Evolutionary conservation across 2,797 vertebrate species (phyloP).

Genomic region (Rhinella marina): DNA sequence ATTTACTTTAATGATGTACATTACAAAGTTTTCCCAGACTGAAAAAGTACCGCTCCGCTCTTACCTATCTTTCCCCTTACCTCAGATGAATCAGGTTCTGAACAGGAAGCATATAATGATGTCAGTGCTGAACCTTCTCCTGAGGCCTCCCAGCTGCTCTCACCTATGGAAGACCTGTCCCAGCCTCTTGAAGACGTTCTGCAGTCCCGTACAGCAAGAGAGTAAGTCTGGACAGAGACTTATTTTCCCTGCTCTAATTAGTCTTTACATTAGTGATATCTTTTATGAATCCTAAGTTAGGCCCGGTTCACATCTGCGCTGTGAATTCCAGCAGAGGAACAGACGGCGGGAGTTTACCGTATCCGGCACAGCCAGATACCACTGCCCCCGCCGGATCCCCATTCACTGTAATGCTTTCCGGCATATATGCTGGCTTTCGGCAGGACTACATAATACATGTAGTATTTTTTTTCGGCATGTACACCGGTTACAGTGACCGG

Average conservation of each 20-base stretch:
- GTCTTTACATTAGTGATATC: background rate
- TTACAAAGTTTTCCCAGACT: background rate
- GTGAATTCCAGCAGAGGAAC: too few relatives aligned
- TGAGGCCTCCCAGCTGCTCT: background rate
- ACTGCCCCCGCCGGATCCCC: too few relatives aligned
- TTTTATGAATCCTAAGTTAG: background rate
- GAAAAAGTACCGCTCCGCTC: background rate
- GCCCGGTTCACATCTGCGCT: too few relatives aligned
- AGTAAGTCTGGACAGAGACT: background rate
- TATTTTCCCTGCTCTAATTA: background rate
- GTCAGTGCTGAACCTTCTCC: background rate
- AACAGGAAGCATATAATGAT: background rate
- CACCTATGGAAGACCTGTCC: constrained; percentile 31
- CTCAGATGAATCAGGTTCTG: constrained; percentile 50
- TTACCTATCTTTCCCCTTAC: background rate
- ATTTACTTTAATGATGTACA: background rate
- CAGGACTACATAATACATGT: too few relatives aligned
- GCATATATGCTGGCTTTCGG: too few relatives aligned
- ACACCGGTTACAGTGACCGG: too few relatives aligned
- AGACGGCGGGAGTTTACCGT: too few relatives aligned
- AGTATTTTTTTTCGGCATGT: too few relatives aligned
- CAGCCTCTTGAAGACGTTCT: background rate
- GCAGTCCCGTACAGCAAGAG: fast-evolving
- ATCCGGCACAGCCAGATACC: too few relatives aligned
- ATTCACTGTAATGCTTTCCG: too few relatives aligned